phyloP scores from a whole-genome alignment of 2,888 invertebrate species.

The Orthosia gothica region DNA sequence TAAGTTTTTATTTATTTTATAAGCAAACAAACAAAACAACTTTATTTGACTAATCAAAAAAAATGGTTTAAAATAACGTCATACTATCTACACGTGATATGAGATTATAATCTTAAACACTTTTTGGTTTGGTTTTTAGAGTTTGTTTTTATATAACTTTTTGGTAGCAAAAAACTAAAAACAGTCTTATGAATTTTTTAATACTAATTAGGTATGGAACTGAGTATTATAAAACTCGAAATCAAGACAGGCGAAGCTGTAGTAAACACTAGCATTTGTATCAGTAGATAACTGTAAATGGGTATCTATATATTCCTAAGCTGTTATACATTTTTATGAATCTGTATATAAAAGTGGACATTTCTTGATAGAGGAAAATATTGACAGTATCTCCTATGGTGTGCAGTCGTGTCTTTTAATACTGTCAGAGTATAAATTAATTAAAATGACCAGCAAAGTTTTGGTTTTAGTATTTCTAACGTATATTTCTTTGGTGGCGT shows the following conservation, averaged over 20 bases:
- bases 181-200: background rate
- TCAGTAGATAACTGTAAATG: background rate
- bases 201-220: background rate
- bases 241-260: background rate
- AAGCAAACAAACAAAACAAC: background rate
- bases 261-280: slow-evolving; percentile 2
- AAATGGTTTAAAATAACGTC: background rate
- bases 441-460: slow-evolving; percentile 38
- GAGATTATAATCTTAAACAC: background rate
- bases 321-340: slow-evolving; percentile 11
- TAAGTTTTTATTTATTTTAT: background rate
- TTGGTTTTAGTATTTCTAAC: slow-evolving; percentile 39
- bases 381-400: background rate
- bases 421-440: background rate
- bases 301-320: background rate
- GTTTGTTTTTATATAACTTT: slow-evolving; percentile 8
- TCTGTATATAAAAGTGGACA: slow-evolving; percentile 39
- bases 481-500: slow-evolving; percentile 33
- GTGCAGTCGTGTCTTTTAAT: slow-evolving; percentile 47
- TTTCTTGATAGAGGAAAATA: slow-evolving; percentile 18
- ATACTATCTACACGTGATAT: too few relatives aligned
- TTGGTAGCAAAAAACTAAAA: slow-evolving; percentile 11
- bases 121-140: background rate
- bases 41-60: too few relatives aligned
- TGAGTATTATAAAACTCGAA: slow-evolving; percentile 9